These are phyloP conservation scores for Hypomecis punctinalis DNA, from an alignment of 2,888 invertebrate species.

Conservation along the genomic window DNA sequence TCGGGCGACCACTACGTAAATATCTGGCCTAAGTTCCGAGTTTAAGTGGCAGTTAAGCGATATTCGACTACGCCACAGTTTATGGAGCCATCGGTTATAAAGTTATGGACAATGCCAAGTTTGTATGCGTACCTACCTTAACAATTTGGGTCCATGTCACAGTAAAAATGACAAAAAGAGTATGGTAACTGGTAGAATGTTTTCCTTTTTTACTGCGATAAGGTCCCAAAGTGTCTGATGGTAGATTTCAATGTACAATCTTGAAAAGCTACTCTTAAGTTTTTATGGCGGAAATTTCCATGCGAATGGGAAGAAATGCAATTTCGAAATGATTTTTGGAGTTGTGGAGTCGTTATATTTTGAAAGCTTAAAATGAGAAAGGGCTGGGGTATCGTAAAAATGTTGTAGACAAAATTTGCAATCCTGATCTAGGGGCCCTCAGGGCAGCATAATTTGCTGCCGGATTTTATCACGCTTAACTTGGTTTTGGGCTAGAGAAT, in stretches of 20 bases:
- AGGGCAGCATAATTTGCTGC: slow-evolving; percentile 1
- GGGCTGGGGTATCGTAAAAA: slow-evolving; percentile 19
- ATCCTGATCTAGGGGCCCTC: slow-evolving; percentile 6
- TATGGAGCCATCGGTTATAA: slow-evolving; percentile 51
- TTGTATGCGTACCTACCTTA: background rate
- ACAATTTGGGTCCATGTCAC: background rate
- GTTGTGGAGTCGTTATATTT: slow-evolving; percentile 17
- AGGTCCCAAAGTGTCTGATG: background rate
- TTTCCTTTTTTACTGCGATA: background rate
- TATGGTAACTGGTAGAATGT: background rate
- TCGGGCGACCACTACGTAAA: slow-evolving; percentile 43
- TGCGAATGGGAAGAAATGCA: slow-evolving; percentile 23
- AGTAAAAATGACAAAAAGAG: background rate
- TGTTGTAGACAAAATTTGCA: slow-evolving; percentile 15
- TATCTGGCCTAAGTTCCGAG: slow-evolving; percentile 54
- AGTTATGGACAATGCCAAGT: slow-evolving; percentile 35
- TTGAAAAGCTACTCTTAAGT: slow-evolving; percentile 14
- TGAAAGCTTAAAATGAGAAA: slow-evolving; percentile 14
- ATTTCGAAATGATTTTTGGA: slow-evolving; percentile 25
- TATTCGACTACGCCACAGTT: slow-evolving; percentile 59
- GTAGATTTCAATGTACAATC: slow-evolving; percentile 13
- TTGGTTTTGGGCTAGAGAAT: background rate
- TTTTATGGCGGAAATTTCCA: slow-evolving; percentile 23
- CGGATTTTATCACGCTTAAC: slow-evolving; percentile 1
- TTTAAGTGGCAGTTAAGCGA: slow-evolving; percentile 55